Evolutionary conservation across 2,113 vertebrate species (phyloP).

Genomic region (Serilophus lunatus): DNA sequence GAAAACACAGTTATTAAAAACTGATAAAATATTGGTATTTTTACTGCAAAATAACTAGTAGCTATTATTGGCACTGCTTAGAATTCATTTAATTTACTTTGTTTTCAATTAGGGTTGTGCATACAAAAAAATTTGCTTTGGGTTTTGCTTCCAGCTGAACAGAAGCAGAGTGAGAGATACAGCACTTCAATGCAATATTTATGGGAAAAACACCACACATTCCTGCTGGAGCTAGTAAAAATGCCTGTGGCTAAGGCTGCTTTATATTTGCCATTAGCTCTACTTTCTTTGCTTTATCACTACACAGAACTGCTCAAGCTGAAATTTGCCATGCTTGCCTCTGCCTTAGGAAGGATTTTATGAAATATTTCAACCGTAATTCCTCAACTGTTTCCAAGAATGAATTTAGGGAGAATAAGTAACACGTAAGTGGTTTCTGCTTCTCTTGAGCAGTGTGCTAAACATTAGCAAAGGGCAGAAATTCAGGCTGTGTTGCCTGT

Average conservation of each 20-base stretch:
- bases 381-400: not conserved
- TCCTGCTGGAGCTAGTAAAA: conserved; percentile 8
- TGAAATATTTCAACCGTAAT: not conserved
- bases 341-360: not conserved
- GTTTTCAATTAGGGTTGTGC: conserved; percentile 23
- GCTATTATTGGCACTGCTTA: conserved; percentile 16
- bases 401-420: not conserved
- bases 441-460: not conserved
- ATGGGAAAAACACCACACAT: not conserved
- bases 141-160: conserved; percentile 19
- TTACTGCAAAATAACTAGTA: conserved; percentile 21
- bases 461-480: not conserved
- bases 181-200: conserved; percentile 4
- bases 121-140: conserved; percentile 11
- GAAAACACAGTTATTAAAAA: conserved; percentile 41
- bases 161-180: not conserved
- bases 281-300: not conserved
- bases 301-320: conserved; percentile 11
- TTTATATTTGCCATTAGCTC: conserved; percentile 26
- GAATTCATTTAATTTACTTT: conserved; percentile 15
- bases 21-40: conserved; percentile 13
- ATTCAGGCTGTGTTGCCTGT: not conserved
- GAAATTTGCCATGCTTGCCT: not conserved
- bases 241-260: not conserved
- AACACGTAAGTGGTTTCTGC: not conserved